phyloP scores from a whole-genome alignment of 2,888 invertebrate species.

The Busseola fusca region DNA sequence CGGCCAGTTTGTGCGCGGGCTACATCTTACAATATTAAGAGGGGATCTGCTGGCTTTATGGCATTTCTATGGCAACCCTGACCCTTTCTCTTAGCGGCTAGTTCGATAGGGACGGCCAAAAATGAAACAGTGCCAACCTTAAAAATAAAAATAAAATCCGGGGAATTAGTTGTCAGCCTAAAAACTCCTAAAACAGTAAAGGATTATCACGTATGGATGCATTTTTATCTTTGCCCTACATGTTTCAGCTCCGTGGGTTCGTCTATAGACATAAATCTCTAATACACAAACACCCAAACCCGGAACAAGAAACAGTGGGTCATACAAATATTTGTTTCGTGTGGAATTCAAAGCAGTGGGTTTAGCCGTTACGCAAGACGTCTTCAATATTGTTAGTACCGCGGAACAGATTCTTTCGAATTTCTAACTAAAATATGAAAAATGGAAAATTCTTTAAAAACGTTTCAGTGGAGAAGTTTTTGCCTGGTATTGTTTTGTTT shows the following conservation, averaged over 20 bases:
- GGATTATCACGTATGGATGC: not conserved
- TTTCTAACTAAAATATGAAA: not conserved
- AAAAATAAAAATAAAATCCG: not conserved
- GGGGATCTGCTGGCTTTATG: slow-evolving; percentile 52
- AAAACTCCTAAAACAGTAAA: not conserved
- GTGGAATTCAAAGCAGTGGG: slow-evolving; percentile 23
- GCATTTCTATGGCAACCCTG: slow-evolving; percentile 49
- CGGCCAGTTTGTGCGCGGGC: slow-evolving; percentile 54
- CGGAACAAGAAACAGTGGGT: slow-evolving; percentile 38
- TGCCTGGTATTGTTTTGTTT: slow-evolving; percentile 12
- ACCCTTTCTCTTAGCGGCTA: slow-evolving; percentile 27
- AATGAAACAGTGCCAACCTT: not conserved
- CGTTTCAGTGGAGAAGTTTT: not conserved
- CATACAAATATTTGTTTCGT: slow-evolving; percentile 42
- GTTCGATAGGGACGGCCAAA: slow-evolving; percentile 17
- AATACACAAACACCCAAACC: slow-evolving; percentile 24
- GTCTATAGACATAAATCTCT: slow-evolving; percentile 23
- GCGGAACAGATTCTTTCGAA: not conserved
- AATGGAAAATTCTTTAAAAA: not conserved
- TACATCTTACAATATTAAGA: slow-evolving; percentile 56
- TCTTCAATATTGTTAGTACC: not conserved
- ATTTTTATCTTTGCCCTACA: slow-evolving; percentile 4
- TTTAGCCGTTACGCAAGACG: slow-evolving; percentile 18
- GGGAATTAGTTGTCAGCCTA: not conserved
- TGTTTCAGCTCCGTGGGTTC: not conserved